phyloP scores from a whole-genome alignment of 2,888 invertebrate species.

The Heteropelma amictum region DNA sequence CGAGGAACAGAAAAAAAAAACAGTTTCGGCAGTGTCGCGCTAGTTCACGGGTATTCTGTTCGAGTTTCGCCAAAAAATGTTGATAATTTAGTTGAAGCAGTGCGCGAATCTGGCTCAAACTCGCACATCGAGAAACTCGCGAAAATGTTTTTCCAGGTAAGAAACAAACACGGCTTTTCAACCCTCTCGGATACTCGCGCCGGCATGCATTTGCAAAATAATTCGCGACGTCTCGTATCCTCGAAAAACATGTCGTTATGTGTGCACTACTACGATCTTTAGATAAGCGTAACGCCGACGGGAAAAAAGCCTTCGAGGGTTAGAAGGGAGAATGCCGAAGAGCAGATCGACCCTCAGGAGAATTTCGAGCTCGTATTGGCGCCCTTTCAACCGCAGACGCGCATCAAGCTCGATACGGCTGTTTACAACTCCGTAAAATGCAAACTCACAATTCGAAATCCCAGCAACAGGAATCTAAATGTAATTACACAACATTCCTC shows the following conservation, averaged over 20 bases:
- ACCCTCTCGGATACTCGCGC: background rate
- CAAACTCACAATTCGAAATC: constrained; percentile 64
- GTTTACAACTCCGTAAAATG: constrained; percentile 60
- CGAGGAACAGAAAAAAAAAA: background rate
- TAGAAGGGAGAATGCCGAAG: constrained; percentile 6
- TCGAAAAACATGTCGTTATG: no score
- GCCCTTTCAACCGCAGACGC: constrained; percentile 70
- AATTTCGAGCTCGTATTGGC: constrained; percentile 62
- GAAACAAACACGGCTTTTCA: background rate
- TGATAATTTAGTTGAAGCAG: constrained; percentile 2
- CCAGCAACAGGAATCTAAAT: constrained; percentile 57
- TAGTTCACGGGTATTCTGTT: background rate
- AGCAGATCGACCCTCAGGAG: constrained; percentile 28
- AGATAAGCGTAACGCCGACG: constrained; percentile 57
- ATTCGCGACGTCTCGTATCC: no score
- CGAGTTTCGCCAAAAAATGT: constrained; percentile 1
- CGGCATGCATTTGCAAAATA: no score
- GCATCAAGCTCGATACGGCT: constrained; percentile 64
- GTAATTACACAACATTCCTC: constrained; percentile 56
- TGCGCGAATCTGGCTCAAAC: background rate
- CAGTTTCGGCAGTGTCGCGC: background rate
- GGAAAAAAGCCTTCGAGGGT: constrained; percentile 34
- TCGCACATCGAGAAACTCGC: background rate
- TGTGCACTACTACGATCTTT: background rate
- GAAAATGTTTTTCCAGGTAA: constrained; percentile 64